phyloP scores from a whole-genome alignment of 2,888 invertebrate species.

The Heteromurus nitidus region DNA sequence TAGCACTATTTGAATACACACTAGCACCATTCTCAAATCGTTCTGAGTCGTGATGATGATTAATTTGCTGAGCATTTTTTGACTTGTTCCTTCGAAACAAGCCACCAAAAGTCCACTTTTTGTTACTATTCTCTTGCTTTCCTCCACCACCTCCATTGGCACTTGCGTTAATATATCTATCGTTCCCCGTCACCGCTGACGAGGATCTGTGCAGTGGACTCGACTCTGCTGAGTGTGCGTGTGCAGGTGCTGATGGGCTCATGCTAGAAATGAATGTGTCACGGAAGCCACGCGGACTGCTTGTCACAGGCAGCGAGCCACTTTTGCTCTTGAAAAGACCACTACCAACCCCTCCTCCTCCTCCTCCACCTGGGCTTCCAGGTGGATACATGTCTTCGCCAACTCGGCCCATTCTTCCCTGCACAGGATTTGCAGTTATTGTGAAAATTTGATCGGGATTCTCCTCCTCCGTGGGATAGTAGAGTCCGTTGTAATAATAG shows the following conservation, averaged over 20 bases:
- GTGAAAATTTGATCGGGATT: slow-evolving; percentile 58
- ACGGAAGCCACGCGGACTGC: slow-evolving; percentile 63
- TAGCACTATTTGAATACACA: slow-evolving; percentile 36
- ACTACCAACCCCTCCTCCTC: slow-evolving; percentile 17
- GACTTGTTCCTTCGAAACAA: slow-evolving; percentile 80
- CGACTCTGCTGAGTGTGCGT: slow-evolving; percentile 59
- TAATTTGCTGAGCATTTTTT: too few species aligned
- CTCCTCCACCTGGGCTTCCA: slow-evolving; percentile 47
- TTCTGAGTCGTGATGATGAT: too few species aligned
- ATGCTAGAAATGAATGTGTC: slow-evolving; percentile 69
- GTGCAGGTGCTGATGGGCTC: slow-evolving; percentile 49
- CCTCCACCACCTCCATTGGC: slow-evolving; percentile 29
- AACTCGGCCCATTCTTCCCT: slow-evolving; percentile 51
- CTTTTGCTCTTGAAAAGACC: slow-evolving; percentile 70
- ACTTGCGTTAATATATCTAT: slow-evolving; percentile 26
- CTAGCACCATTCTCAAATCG: slow-evolving; percentile 21
- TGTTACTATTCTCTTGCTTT: slow-evolving; percentile 81
- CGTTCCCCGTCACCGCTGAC: slow-evolving; percentile 27
- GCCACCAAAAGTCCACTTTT: slow-evolving; percentile 86
- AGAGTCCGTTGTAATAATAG: slow-evolving; percentile 55
- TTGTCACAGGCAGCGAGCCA: slow-evolving; percentile 67
- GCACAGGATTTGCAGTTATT: slow-evolving; percentile 31
- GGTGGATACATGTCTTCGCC: slow-evolving; percentile 56
- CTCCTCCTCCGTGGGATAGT: slow-evolving; percentile 38
- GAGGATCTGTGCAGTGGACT: slow-evolving; percentile 63